Conservation (phyloP, 2,888 invertebrate genomes). For the Zootermopsis nevadensis region DNA sequence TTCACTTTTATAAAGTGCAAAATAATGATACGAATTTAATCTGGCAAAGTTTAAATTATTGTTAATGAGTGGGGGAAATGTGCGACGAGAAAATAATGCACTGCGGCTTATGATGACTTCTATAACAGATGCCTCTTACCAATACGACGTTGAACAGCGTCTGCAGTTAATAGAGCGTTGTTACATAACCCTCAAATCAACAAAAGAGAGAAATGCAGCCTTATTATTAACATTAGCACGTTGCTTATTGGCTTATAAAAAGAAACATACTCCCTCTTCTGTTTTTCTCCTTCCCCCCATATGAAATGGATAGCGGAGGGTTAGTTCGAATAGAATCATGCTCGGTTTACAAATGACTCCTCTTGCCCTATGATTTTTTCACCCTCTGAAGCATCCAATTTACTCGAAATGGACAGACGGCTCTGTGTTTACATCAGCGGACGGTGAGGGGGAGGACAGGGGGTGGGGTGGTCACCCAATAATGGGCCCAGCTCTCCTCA, state of each 20-base stretch:
- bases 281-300: not conserved
- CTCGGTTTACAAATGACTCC: conserved; percentile 40
- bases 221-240: conserved; percentile 18
- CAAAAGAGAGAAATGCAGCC: not conserved
- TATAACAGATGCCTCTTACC: too few species aligned
- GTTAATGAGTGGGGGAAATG: too few species aligned
- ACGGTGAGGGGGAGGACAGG: conserved; percentile 56
- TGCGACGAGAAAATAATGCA: too few species aligned
- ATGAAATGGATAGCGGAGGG: conserved; percentile 26
- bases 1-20: too few species aligned
- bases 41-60: too few species aligned
- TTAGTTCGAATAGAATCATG: conserved; percentile 33
- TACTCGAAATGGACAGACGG: conserved; percentile 33
- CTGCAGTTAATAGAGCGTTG: not conserved
- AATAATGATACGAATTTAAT: too few species aligned
- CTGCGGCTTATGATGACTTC: too few species aligned
- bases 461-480: conserved; percentile 52
- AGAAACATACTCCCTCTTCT: not conserved
- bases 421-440: conserved; percentile 56
- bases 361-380: conserved; percentile 38
- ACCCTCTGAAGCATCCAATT: conserved; percentile 23
- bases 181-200: not conserved
- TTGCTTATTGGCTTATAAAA: conserved; percentile 27
- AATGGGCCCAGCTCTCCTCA: conserved; percentile 31
- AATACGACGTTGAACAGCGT: too few species aligned